Base-by-base conservation (phyloP, 2,113 vertebrate genomes). In the Cathartes aura region DNA sequence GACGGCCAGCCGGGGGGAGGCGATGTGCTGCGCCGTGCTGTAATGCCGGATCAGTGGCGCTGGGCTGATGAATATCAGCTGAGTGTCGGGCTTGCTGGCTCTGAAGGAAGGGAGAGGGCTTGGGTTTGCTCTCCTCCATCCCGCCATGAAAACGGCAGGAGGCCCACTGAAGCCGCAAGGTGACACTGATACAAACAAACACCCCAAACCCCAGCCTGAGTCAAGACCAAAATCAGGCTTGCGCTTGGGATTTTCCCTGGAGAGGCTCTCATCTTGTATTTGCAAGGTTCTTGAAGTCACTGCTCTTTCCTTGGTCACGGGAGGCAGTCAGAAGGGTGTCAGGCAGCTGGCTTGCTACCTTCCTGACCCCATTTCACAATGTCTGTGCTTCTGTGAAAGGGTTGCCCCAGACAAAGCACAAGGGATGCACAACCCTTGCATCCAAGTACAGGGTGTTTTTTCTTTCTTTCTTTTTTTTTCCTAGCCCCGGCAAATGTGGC, bases 291-390 rank as follows among this genome's bases (percentile, higher is more conserved):
- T 71, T 70, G 58, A 76, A 94, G 53, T 42, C 70, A 66, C 74
- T 80, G 78, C 71, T 96, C 78, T 88, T 95, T 88, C 95, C 43
- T 93, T 0, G 20, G 82, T 90, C 84, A 59, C 0, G 0, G 82
- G 85, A 89, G 36, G 73, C 45, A 34, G 53, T 64, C 14, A 11
- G 90, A 87, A 95, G 74, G 42, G 70, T 94, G 89, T 97, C 87
- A 94, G 89, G 91, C 97, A 96, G 94, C 97, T 97, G 97, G 89
- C 94, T 96, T 86, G 93, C 96, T 97, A 96, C 96, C 89, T 97
- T 97, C 84, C 94, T 97, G 97, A 97, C 97, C 97, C 90, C 79
- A 0, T 89, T 97, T 95, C 91, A 97, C 94, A 97, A 95, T 86
- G 95, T 97, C 91, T 96, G 74, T 3, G 30, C 87, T 93, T 96